Conservation (phyloP, 2,888 invertebrate species). For the Gerris lacustris region DNA sequence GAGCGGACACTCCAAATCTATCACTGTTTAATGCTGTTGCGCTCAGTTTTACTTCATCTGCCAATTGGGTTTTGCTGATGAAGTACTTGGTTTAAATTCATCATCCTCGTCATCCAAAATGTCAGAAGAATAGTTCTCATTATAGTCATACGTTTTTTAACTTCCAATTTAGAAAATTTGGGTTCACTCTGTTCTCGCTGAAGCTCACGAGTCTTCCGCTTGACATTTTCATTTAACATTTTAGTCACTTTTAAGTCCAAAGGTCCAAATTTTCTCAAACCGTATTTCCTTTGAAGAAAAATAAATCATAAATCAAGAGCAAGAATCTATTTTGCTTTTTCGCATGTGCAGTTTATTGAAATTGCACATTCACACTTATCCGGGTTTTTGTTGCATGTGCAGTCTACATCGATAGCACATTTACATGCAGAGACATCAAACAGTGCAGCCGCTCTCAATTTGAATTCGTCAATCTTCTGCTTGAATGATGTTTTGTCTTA, state of each 20-base stretch:
- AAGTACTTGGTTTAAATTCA: no score
- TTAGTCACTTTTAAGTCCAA: neutral
- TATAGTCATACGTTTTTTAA: no score
- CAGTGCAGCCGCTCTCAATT: slow-evolving; percentile 12
- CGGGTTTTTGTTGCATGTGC: slow-evolving; percentile 8
- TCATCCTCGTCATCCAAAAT: no score
- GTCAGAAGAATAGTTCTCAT: no score
- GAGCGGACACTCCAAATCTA: no score
- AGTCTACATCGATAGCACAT: neutral
- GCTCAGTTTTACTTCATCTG: no score
- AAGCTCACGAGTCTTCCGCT: no score
- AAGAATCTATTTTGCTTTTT: neutral
- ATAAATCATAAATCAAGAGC: neutral
- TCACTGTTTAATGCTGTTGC: no score
- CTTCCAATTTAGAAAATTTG: no score
- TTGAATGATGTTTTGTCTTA: slow-evolving; percentile 15
- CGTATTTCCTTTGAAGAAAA: neutral
- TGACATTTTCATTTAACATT: no score
- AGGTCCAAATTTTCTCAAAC: neutral
- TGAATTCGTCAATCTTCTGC: slow-evolving; percentile 15
- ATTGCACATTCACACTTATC: neutral
- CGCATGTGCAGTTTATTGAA: neutral
- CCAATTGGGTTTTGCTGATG: no score
- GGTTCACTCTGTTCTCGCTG: no score
- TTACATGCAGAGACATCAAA: slow-evolving; percentile 15